Conservation (phyloP, 2,113 vertebrate species). For the Pantherophis guttatus region DNA sequence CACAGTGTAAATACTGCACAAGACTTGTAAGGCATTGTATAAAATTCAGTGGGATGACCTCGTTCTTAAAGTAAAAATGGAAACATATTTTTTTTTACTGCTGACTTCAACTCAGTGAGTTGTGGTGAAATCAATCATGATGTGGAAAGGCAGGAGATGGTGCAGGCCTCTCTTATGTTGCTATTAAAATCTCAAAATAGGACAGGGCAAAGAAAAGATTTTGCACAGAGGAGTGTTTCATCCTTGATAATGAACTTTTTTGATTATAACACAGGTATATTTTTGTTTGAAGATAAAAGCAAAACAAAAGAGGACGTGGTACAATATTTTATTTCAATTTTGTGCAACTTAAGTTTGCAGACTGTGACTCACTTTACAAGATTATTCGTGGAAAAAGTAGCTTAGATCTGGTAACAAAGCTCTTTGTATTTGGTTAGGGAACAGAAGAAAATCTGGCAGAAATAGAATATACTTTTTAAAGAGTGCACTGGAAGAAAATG, state of each 20-base stretch:
- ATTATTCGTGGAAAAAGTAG: not conserved
- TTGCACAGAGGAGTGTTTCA: not conserved
- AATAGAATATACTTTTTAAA: not conserved
- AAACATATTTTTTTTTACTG: conserved; percentile 16
- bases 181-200: conserved; percentile 1
- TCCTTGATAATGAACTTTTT: not conserved
- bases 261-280: not conserved
- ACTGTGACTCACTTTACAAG: not conserved
- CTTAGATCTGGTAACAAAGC: not conserved
- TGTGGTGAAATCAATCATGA: conserved; percentile 8
- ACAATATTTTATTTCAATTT: not conserved
- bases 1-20: not conserved
- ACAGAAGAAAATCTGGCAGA: not conserved
- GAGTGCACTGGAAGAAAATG: not conserved
- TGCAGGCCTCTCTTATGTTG: not conserved
- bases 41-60: not conserved
- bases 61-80: conserved; percentile 9
- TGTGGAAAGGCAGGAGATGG: not conserved
- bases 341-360: not conserved
- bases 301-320: not conserved
- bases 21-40: not conserved
- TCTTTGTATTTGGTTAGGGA: not conserved
- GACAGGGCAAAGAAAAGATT: not conserved
- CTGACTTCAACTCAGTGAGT: not conserved
- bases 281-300: not conserved